These are phyloP conservation scores for Druon quercuslanigerum DNA, from an alignment of 1,140 invertebrate species.

Conservation along the genomic window DNA sequence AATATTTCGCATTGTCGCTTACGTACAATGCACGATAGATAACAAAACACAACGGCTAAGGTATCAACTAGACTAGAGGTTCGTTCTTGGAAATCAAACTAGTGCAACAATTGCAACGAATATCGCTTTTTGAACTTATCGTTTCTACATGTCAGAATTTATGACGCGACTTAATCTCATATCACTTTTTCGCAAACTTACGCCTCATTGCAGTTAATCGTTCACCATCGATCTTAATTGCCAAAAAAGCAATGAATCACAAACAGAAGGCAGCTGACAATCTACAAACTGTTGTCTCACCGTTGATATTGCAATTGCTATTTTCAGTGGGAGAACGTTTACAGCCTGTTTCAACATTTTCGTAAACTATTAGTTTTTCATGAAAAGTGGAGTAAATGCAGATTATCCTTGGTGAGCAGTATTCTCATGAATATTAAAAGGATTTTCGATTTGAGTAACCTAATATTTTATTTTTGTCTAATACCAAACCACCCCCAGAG, in stretches of 20 bases:
- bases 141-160: conserved; percentile 12
- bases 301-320: conserved; percentile 3
- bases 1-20: too few species aligned
- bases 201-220: not conserved
- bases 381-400: not conserved
- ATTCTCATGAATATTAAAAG: conserved; percentile 61
- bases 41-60: too few species aligned
- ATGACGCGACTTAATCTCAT: conserved; percentile 23
- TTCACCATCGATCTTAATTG: conserved; percentile 17
- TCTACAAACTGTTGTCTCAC: not conserved
- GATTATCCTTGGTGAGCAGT: not conserved
- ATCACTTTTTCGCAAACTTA: conserved; percentile 25
- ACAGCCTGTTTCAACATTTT: not conserved
- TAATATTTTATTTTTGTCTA: conserved; percentile 54
- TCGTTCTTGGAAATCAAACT: too few species aligned
- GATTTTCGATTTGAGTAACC: conserved; percentile 53
- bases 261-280: conserved; percentile 5
- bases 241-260: conserved; percentile 10
- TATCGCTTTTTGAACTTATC: conserved; percentile 5
- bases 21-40: too few species aligned
- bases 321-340: not conserved
- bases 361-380: not conserved
- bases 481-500: conserved; percentile 49
- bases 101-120: too few species aligned
- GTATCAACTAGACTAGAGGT: too few species aligned